Base-by-base conservation (phyloP, 2,888 invertebrate species). In the Tridacna gigas region DNA sequence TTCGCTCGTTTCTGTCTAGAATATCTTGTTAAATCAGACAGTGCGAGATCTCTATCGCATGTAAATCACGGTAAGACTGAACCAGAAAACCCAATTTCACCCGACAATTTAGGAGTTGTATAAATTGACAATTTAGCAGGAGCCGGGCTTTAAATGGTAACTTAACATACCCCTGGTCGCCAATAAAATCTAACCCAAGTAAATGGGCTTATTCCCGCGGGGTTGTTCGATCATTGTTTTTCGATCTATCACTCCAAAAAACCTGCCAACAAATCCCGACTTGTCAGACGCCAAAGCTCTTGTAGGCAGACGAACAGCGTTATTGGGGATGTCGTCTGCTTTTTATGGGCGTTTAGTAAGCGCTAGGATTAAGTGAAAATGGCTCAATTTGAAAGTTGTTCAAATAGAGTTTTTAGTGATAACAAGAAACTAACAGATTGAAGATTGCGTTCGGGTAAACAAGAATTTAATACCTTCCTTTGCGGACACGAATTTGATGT, bases 141-240 rank as follows among this genome's bases (percentile, higher is more conserved):
- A 74, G 26, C 74, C 65, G 28, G 79, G 74, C 65, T 74, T 79
- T 74, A 74, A 79, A 74, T 71, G 73, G 79, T 84, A 77, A 76
- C 78, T 84, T 84, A 81, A 84, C 84, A 79, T 77, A 79, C 79
- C 84, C 79, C 84, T 56, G 47, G 66, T 71, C 56, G 65, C 80
- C 82, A 77, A 85, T 85, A 79, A 78, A 85, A 80, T 65, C 77
- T 45, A 77, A 85, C 79, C 71, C 77, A 69, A 85, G 85, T 85
- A 85, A 85, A 85, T 85, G 82, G 85, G 85, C 85, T 82, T 80
- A 82, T 80, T 82, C 75, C 60, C 65, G 48, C 71, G 85, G 77
- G 85, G 71, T 61, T 60, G 28, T 74, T 69, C 76, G 67, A 74
- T 79, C 69, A 85, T 85, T 79, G 67, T 82, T 77, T 71, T 26